Percentiles rank a stretch among this genome's conserved stretches.
Evolutionary conservation across 2,797 vertebrate species (phyloP).

Genomic region (Sebastes flavidus): DNA sequence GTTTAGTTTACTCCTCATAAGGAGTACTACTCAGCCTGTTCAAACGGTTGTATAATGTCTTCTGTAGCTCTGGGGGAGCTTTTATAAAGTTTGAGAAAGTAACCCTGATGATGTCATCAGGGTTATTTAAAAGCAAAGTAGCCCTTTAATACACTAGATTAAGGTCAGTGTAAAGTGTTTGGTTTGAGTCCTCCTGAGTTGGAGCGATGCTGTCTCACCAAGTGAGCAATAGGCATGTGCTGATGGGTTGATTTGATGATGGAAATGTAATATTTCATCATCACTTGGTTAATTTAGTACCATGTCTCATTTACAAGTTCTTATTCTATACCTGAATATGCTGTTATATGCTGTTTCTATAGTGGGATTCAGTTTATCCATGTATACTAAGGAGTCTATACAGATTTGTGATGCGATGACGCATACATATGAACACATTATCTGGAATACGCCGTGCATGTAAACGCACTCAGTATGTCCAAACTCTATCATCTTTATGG

Average conservation of each 20-base stretch:
- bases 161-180: neutral
- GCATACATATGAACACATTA: neutral
- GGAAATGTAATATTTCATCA: neutral
- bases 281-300: neutral
- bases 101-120: neutral
- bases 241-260: neutral
- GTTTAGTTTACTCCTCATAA: neutral
- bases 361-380: neutral
- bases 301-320: neutral
- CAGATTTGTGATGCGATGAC: neutral
- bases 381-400: neutral
- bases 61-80: too few relatives aligned
- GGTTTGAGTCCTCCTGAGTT: neutral
- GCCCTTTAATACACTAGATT: neutral
- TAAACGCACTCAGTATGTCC: slow-evolving; percentile 9
- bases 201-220: slow-evolving; percentile 5
- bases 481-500: slow-evolving; percentile 9
- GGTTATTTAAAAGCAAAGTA: neutral
- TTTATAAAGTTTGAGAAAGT: neutral
- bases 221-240: neutral
- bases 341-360: neutral
- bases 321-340: neutral
- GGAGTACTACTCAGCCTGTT: neutral
- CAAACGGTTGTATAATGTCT: neutral
- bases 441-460: neutral